Conservation (phyloP, 2,797 vertebrate genomes). For the Siniperca scherzeri region DNA sequence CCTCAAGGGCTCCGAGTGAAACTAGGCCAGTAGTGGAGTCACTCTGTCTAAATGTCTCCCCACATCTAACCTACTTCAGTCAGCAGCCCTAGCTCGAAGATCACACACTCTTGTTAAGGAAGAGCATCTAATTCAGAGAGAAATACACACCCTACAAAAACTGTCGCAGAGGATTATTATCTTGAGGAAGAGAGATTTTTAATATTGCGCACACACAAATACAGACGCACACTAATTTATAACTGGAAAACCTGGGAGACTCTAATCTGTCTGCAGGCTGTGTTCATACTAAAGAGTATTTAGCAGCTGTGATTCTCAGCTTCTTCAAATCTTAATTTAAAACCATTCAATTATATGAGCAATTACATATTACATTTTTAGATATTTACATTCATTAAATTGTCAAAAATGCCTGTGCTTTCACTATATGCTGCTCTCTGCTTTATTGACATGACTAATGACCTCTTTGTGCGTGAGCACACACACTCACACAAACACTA, state of each 20-base stretch:
- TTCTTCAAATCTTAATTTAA: background rate
- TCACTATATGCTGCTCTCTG: background rate
- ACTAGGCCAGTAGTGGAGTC: conserved; percentile 79
- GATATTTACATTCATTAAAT: background rate
- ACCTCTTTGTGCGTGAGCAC: conserved; percentile 18
- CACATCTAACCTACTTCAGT: conserved; percentile 79
- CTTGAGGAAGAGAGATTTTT: background rate
- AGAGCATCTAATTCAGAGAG: background rate
- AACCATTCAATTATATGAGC: background rate
- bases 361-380: background rate
- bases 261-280: conserved; percentile 9
- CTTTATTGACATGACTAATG: conserved; percentile 30
- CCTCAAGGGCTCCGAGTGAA: conserved; percentile 75
- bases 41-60: conserved; percentile 67
- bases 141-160: background rate
- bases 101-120: conserved; percentile 18
- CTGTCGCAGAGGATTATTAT: background rate
- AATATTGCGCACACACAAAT: background rate
- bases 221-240: background rate
- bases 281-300: background rate
- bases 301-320: conserved; percentile 10
- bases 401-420: background rate
- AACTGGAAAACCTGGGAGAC: conserved; percentile 23
- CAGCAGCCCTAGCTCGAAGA: conserved; percentile 17
- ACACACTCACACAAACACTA: conserved; percentile 1